Percentiles rank a stretch among this genome's conserved stretches.
Evolutionary conservation across 2,797 vertebrate genomes (phyloP).

Genomic region (Passerculus sandwichensis): DNA sequence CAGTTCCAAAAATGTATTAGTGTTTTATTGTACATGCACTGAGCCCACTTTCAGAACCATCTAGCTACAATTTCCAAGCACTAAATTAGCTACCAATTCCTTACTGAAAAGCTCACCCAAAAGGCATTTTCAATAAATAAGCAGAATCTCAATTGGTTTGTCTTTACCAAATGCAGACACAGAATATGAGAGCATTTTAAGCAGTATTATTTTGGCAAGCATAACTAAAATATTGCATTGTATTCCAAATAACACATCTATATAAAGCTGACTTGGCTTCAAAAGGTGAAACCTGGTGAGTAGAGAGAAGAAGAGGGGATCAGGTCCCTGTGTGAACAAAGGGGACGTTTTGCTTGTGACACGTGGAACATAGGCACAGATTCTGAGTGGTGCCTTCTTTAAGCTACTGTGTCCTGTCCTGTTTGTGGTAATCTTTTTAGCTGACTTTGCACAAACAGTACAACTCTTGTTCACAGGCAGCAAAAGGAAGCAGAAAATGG

Average conservation of each 20-base stretch:
- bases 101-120: background rate
- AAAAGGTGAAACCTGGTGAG: background rate
- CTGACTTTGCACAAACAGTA: conserved; percentile 69
- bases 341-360: background rate
- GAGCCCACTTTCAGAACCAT: background rate
- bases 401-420: conserved; percentile 61
- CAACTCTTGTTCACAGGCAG: conserved; percentile 67
- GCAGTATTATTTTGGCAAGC: background rate
- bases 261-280: background rate
- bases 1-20: background rate
- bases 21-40: background rate
- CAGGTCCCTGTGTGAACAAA: background rate
- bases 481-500: conserved; percentile 74
- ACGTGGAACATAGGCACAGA: background rate
- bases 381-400: conserved; percentile 19
- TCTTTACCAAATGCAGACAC: background rate
- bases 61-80: background rate
- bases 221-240: background rate
- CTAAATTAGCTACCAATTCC: background rate
- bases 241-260: background rate
- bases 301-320: background rate
- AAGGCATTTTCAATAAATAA: background rate
- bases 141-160: background rate
- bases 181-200: background rate
- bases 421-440: conserved; percentile 68